Evolutionary conservation across 2,797 vertebrate genomes (phyloP).

Genomic region (Zonotrichia albicollis): DNA sequence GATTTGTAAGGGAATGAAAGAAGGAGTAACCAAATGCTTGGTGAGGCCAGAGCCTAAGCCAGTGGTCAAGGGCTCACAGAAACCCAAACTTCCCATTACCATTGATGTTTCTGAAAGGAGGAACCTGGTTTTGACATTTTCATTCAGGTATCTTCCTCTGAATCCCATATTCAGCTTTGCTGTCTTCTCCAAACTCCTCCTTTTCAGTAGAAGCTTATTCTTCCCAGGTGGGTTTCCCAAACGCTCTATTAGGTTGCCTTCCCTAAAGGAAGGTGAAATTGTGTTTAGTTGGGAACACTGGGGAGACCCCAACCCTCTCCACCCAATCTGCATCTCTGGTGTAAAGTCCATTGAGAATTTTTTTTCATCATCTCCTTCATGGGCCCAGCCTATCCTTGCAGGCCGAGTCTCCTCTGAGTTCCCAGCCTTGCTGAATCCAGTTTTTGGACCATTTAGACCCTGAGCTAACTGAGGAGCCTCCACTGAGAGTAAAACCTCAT

Average conservation of each 20-base stretch:
- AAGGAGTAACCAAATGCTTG: not conserved
- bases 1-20: not conserved
- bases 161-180: not conserved
- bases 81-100: not conserved
- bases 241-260: not conserved
- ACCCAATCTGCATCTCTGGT: not conserved
- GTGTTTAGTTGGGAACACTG: not conserved
- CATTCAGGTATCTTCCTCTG: not conserved
- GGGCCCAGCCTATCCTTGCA: not conserved
- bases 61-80: not conserved
- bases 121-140: not conserved
- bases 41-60: not conserved
- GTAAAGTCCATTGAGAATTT: not conserved
- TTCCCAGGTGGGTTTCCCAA: not conserved
- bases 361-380: not conserved
- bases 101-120: not conserved
- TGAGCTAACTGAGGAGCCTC: not conserved
- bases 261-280: not conserved
- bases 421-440: not conserved
- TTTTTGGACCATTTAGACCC: not conserved
- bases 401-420: not conserved
- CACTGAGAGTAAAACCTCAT: not conserved
- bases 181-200: not conserved
- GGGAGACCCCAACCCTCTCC: accelerated
- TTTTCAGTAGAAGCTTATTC: not conserved